Base-by-base conservation (phyloP, 2,797 vertebrate species). In the Eleutherodactylus coqui region DNA sequence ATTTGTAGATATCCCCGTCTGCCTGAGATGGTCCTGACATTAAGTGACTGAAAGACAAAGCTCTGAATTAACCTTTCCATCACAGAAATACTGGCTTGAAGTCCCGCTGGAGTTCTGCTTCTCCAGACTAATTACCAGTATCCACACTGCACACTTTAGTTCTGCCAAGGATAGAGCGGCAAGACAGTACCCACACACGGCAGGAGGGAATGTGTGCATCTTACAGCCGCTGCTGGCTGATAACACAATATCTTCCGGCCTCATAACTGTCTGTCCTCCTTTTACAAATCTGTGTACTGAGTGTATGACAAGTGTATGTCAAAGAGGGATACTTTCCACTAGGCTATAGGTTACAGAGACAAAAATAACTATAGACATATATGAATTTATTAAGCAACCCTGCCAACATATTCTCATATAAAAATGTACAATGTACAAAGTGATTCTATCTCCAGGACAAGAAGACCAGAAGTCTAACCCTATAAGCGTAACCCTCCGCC, bases 11-110 rank as follows among this genome's bases (percentile, higher is more conserved):
- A 73, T n/a, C 67, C 58, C 32, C 16, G 43, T 76, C 72, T 70
- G 75, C 62, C 84, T 78, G 79, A 88, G 75, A 85, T 36, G 29
- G 67, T 43, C 41, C 38, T 87, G 86, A 85, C 41, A 34, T 45
- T 86, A 87, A 88, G 82, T 67, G 82, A 84, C 70, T 72, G 82
- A 85, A 84, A 89, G 62, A 49, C 47, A 60, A 72, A 55, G 9
- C 21, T 88, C 73, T 55, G 41, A 73, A 88, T 88, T 73, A 83
- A 86, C 82, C 83, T 89, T 89, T 85, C 86, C 38, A 67, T 79
- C 27, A 64, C 47, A 43, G 62, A 47, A n/a, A 76, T 47, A 64
- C 72, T 55, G 34, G 58, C 55, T 62, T 49, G 3, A 45, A 4
- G 34, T 85, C 86, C 84, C 76, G 19, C 49, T 4, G 64, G 72